Evolutionary conservation across 1,140 invertebrate genomes (phyloP).

Genomic region (Achatina immaculata): DNA sequence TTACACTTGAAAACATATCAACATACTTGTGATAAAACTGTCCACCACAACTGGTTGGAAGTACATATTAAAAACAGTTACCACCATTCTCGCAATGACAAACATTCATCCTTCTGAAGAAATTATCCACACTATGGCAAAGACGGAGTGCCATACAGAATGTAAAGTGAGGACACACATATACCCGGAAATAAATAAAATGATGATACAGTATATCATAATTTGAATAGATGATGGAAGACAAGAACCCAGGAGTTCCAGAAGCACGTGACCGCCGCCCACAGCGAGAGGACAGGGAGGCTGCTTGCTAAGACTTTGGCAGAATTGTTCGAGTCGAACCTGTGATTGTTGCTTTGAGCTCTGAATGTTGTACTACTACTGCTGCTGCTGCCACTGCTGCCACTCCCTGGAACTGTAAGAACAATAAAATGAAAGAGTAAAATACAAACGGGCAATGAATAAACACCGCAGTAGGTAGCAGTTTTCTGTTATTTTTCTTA

Average conservation of each 20-base stretch:
- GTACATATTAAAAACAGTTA: too few relatives aligned
- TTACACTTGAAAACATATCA: too few relatives aligned
- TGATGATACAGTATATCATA: background rate
- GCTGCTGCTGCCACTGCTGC: background rate
- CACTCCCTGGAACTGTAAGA: background rate
- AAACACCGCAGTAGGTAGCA: too few relatives aligned
- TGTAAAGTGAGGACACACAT: too few relatives aligned
- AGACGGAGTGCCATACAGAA: too few relatives aligned
- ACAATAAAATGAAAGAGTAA: background rate
- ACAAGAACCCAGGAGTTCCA: background rate
- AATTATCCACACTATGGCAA: too few relatives aligned
- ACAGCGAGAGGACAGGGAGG: background rate
- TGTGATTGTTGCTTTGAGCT: background rate
- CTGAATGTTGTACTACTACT: background rate
- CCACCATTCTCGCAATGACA: too few relatives aligned
- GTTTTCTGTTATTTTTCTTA: too few relatives aligned
- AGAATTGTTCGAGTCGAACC: background rate
- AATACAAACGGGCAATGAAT: too few relatives aligned
- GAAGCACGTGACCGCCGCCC: background rate
- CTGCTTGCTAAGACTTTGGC: background rate
- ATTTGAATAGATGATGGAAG: background rate
- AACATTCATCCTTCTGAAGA: too few relatives aligned
- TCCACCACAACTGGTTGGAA: too few relatives aligned
- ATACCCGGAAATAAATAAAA: background rate
- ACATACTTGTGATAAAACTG: too few relatives aligned